phyloP scores from a whole-genome alignment of 2,113 vertebrate genomes.

The Narcine bancroftii region DNA sequence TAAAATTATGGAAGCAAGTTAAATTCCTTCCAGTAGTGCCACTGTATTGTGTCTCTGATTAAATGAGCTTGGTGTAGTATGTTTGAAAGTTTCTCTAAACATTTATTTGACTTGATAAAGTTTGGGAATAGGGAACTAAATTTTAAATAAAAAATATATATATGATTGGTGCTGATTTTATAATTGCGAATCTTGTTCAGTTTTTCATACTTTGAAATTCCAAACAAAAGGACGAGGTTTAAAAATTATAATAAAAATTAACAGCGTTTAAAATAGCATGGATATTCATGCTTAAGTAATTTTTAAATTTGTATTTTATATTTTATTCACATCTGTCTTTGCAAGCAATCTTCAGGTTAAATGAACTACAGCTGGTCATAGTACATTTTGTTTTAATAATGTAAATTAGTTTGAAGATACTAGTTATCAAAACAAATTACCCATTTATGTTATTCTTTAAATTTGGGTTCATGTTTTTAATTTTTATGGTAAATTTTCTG shows the following conservation, averaged over 20 bases:
- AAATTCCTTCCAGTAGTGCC: constrained; percentile 83
- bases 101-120: constrained; percentile 97
- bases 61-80: constrained; percentile 84
- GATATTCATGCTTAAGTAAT: constrained; percentile 93
- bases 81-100: constrained; percentile 78
- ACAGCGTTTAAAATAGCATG: constrained; percentile 92
- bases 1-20: constrained; percentile 65
- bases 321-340: constrained; percentile 90
- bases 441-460: constrained; percentile 73
- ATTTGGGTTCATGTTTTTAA: constrained; percentile 87
- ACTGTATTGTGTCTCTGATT: constrained; percentile 92
- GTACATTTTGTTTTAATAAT: constrained; percentile 80
- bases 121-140: constrained; percentile 98
- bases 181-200: constrained; percentile 96
- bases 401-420: constrained; percentile 94
- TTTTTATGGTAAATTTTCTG: constrained; percentile 63
- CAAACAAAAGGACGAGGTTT: constrained; percentile 92
- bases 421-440: constrained; percentile 74
- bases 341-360: constrained; percentile 96
- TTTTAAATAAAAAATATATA: constrained; percentile 98
- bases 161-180: constrained; percentile 99
- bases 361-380: constrained; percentile 87
- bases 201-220: constrained; percentile 92
- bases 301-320: constrained; percentile 99
- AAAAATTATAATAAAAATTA: constrained; percentile 95